These are phyloP conservation scores for Myanophis thanlyinensis DNA, from an alignment of 2,113 vertebrate genomes.

Conservation along the genomic window DNA sequence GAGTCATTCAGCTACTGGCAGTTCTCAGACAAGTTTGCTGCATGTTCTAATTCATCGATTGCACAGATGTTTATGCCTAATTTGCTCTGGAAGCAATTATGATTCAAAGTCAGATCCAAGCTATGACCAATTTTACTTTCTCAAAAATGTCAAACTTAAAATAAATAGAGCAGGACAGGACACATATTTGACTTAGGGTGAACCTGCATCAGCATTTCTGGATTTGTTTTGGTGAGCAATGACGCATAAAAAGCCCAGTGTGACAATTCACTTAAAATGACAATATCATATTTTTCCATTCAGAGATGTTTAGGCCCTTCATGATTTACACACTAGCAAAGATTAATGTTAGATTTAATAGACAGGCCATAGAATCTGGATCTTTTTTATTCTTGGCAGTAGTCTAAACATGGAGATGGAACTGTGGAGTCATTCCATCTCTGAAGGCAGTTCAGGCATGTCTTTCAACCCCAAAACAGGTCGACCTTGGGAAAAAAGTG, in stretches of 20 bases:
- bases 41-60: conserved; percentile 23
- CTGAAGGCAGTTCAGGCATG: conserved; percentile 8
- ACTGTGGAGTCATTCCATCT: not conserved
- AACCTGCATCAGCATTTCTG: not conserved
- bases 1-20: conserved; percentile 7
- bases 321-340: not conserved
- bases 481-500: not conserved
- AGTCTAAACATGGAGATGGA: not conserved
- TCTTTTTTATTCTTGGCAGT: not conserved
- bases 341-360: not conserved
- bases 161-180: not conserved
- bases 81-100: conserved; percentile 41
- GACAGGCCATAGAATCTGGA: not conserved
- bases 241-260: not conserved
- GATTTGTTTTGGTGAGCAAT: not conserved
- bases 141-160: conserved; percentile 12
- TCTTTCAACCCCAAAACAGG: not conserved
- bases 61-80: conserved; percentile 22
- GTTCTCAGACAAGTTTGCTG: conserved; percentile 54
- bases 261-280: not conserved
- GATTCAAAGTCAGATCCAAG: conserved; percentile 42
- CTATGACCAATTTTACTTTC: conserved; percentile 40
- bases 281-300: not conserved
- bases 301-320: not conserved
- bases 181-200: not conserved